Conservation (phyloP, 1,140 invertebrate species). For the Listronotus oregonensis region DNA sequence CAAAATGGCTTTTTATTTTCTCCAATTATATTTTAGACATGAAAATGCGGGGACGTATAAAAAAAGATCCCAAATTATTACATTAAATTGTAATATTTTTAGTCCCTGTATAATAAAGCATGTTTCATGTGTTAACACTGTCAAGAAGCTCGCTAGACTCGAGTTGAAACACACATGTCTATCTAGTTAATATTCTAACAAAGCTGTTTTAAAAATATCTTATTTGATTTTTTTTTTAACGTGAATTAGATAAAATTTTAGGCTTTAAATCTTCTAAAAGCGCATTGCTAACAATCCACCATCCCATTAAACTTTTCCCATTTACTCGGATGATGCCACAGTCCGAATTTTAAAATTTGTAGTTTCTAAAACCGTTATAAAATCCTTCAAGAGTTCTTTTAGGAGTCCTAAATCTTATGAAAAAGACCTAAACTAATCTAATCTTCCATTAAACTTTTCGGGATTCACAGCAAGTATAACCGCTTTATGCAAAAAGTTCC, state of each 20-base stretch:
- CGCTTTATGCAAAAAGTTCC: constrained; percentile 23
- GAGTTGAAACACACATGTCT: too few species aligned
- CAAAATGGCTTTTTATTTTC: too few species aligned
- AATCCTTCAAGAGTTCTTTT: neutral
- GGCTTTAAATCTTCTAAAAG: constrained; percentile 13
- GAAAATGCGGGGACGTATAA: too few species aligned
- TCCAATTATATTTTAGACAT: too few species aligned
- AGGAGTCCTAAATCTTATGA: constrained; percentile 23
- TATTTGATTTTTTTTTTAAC: too few species aligned
- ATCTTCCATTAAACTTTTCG: constrained; percentile 30
- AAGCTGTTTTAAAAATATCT: too few species aligned
- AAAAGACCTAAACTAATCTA: constrained; percentile 22
- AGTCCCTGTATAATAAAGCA: too few species aligned
- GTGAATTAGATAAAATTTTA: constrained; percentile 12
- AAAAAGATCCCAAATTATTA: too few species aligned
- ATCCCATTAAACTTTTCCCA: constrained; percentile 22
- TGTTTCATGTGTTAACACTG: too few species aligned
- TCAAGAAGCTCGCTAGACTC: too few species aligned
- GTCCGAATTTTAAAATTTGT: constrained; percentile 30
- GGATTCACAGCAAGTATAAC: constrained; percentile 15
- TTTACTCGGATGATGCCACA: constrained; percentile 4
- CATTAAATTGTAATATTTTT: too few species aligned
- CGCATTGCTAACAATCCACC: constrained; percentile 16
- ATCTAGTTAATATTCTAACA: too few species aligned
- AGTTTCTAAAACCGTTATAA: constrained; percentile 17